Percentiles rank a stretch among this genome's conserved stretches.
Conservation (phyloP, 2,888 invertebrate species). For the Dryadula phaetusa region DNA sequence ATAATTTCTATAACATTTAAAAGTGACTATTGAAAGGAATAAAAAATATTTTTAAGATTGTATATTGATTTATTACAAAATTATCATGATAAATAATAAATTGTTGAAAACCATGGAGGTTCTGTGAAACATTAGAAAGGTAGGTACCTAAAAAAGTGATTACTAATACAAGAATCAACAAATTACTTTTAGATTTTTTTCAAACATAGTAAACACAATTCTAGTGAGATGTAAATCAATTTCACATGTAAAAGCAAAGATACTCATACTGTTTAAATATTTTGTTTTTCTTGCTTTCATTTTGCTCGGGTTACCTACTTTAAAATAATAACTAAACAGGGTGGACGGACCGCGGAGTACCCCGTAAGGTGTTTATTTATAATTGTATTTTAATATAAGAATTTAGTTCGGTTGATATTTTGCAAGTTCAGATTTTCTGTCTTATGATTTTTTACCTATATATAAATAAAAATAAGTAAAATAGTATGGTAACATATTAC, state of each 20-base stretch:
- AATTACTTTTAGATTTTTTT: neutral
- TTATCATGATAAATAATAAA: slow-evolving; percentile 3
- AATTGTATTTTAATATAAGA: neutral
- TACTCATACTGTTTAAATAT: neutral
- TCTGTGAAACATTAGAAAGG: neutral
- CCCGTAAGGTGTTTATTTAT: neutral
- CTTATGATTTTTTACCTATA: no score
- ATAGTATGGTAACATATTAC: neutral
- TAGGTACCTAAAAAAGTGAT: neutral
- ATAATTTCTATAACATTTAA: no score
- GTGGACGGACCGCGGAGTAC: neutral
- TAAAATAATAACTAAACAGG: neutral
- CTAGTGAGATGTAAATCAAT: neutral
- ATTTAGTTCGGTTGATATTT: no score
- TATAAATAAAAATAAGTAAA: neutral
- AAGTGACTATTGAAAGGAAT: slow-evolving; percentile 4
- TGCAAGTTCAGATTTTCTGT: no score
- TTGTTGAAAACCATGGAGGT: neutral
- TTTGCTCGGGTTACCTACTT: no score
- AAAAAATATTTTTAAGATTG: neutral
- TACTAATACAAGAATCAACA: neutral
- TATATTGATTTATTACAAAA: slow-evolving; percentile 1
- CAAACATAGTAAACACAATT: neutral
- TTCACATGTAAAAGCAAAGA: neutral
- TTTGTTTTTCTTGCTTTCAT: no score